phyloP scores from a whole-genome alignment of 2,797 vertebrate species.

The Tadarida brasiliensis region DNA sequence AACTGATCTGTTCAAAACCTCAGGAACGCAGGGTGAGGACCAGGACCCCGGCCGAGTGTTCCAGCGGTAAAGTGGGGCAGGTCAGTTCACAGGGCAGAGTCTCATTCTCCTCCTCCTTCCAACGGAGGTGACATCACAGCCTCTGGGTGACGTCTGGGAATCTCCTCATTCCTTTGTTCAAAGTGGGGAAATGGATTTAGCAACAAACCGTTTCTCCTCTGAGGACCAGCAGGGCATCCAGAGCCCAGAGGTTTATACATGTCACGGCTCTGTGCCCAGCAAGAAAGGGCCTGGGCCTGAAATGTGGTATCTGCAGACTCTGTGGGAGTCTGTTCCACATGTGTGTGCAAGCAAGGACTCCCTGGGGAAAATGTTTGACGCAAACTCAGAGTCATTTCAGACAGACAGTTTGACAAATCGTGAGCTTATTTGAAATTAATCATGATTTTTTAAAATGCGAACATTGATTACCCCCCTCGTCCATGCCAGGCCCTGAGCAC shows the following conservation, averaged over 20 bases:
- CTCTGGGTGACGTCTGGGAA: rapidly evolving
- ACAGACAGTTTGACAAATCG: constrained; percentile 16
- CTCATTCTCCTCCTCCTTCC: background rate
- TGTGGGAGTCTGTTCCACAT: background rate
- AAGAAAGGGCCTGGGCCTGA: background rate
- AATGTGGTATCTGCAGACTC: background rate
- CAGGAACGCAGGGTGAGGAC: background rate
- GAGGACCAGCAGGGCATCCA: constrained; percentile 62
- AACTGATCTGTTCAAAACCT: background rate
- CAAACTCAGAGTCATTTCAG: background rate
- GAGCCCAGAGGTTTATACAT: constrained; percentile 69
- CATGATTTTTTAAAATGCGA: background rate
- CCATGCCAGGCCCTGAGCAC: background rate
- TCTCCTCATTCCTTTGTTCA: background rate
- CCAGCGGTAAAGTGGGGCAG: rapidly evolving
- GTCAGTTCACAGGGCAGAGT: background rate
- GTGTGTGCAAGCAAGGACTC: background rate
- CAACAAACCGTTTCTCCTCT: background rate
- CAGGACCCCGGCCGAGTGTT: background rate
- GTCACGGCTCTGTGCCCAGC: constrained; percentile 5
- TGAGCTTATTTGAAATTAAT: constrained; percentile 26
- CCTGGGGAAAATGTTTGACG: background rate
- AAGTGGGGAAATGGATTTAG: background rate
- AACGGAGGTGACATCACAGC: background rate
- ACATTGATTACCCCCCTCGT: background rate